Conservation (phyloP, 2,113 vertebrate genomes). For the Dromaius novaehollandiae region DNA sequence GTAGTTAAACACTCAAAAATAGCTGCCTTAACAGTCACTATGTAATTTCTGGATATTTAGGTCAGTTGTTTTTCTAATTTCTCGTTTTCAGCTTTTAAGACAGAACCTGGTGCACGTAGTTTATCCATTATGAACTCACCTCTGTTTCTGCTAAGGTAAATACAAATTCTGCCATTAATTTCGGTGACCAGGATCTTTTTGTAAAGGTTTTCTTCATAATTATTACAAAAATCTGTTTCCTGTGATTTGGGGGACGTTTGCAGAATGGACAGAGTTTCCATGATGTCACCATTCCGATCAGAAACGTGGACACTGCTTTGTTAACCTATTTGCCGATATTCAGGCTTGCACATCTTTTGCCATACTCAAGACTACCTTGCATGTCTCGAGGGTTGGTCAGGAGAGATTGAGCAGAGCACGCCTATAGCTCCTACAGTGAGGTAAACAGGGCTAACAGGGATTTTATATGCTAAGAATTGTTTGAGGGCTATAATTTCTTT, state of each 20-base stretch:
- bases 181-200: neutral
- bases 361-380: neutral
- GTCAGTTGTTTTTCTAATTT: neutral
- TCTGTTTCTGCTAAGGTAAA: neutral
- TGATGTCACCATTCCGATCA: neutral
- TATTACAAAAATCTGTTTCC: neutral
- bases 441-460: neutral
- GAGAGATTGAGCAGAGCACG: no score
- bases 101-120: neutral
- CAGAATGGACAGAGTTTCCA: neutral
- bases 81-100: neutral
- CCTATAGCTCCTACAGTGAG: rapidly evolving
- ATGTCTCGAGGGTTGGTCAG: neutral
- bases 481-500: neutral
- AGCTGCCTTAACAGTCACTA: neutral
- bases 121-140: neutral
- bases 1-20: constrained; percentile 27
- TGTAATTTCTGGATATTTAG: constrained; percentile 47
- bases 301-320: neutral
- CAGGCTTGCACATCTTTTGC: neutral
- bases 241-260: neutral
- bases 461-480: neutral
- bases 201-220: neutral
- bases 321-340: neutral
- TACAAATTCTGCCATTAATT: neutral